phyloP scores from a whole-genome alignment of 2,888 invertebrate species.

The Mimas tiliae region DNA sequence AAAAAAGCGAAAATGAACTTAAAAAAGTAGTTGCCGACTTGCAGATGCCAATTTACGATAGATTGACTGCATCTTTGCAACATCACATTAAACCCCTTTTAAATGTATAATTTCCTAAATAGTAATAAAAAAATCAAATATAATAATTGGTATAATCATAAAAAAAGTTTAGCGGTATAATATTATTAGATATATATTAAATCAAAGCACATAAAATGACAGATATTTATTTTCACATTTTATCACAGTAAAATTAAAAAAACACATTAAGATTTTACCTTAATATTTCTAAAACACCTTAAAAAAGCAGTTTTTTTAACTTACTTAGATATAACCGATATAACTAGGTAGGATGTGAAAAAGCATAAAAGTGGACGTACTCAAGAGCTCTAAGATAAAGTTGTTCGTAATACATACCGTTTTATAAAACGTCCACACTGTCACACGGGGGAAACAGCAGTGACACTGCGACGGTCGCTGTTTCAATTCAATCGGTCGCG shows the following conservation, averaged over 20 bases:
- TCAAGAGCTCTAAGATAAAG: not conserved
- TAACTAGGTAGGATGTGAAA: too few species aligned
- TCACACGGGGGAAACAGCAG: slow-evolving; percentile 36
- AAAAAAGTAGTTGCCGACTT: not conserved
- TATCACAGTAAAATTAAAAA: too few species aligned
- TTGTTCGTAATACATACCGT: not conserved
- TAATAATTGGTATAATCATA: not conserved
- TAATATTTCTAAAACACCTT: not conserved
- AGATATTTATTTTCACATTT: too few species aligned
- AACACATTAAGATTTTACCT: too few species aligned
- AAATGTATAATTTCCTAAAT: too few species aligned
- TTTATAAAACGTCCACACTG: slow-evolving; percentile 38
- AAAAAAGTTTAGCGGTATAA: not conserved
- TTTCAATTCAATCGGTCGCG: slow-evolving; percentile 2
- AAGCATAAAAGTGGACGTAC: not conserved
- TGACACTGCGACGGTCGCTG: slow-evolving; percentile 31
- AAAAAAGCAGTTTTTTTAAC: not conserved
- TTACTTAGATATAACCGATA: not conserved
- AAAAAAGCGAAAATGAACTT: not conserved
- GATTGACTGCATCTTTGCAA: not conserved
- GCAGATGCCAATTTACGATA: not conserved
- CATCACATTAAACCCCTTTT: not conserved
- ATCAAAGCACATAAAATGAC: too few species aligned
- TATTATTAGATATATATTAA: too few species aligned
- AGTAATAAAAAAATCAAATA: too few species aligned